Evolutionary conservation across 2,113 vertebrate species (phyloP), one percentile per base, ranked within the genome.

Genomic region (Phainopepla nitens): DNA sequence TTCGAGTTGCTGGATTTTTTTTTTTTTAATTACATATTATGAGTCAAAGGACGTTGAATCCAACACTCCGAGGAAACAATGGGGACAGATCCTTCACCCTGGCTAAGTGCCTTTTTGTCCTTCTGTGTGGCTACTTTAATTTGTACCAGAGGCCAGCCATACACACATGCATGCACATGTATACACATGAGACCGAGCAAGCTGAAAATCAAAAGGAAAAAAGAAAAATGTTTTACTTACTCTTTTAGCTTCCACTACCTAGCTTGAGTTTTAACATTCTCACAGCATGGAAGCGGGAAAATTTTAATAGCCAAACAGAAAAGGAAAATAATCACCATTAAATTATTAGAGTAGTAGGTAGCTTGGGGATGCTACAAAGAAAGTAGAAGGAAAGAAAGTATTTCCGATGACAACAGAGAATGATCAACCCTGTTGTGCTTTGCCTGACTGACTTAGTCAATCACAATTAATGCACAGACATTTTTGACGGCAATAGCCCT

Each of bases 91-190:
- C 45, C 66, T 88, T 66, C 71, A 85, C 77, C 84, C 90, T 95
- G 94, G 91, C 91, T 77, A 88, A 95, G 23, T 85, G 94, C 90
- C 75, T 82, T 85, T 57, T 87, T 94, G 95, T 93, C 95, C 94
- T 91, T 95, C 93, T 96, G 81, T 92, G 96, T 85, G 93, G 94
- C 87, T 95, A 94, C 83, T 96, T 93, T 96, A 95, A 96, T 97
- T 96, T 94, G 84, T 93, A 84, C 87, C 94, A 97, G 95, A 96
- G 87, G 81, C 61, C 51, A 79, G 72, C 81, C 73, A 24, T 82
- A 29, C 61, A 77, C 75, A 80, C 57, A 85, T 42, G 41, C 22
- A 23, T 49, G 14, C 50, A 44, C 61, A 87, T 65, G 61, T 41
- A 53, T 24, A 17, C 31, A 42, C 70, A 82, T 1, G 12, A 76